Evolutionary conservation across 2,113 vertebrate genomes (phyloP).

Genomic region (Rhinolophus ferrumequinum): DNA sequence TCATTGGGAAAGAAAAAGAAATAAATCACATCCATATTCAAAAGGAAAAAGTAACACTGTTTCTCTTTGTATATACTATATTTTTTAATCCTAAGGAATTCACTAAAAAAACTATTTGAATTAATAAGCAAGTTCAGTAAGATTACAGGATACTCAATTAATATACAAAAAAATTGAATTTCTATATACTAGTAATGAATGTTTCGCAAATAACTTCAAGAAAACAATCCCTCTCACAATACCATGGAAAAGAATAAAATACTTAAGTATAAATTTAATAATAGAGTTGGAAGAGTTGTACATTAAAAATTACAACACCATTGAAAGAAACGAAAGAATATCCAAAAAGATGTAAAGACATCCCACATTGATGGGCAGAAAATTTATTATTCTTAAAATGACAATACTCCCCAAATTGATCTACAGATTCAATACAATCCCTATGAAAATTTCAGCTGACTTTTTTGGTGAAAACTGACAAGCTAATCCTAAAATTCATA

Average conservation of each 20-base stretch:
- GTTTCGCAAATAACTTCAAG: not conserved
- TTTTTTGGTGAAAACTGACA: not conserved
- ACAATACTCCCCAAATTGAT: not conserved
- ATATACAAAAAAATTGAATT: not conserved
- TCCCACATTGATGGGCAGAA: not conserved
- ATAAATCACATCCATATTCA: not conserved
- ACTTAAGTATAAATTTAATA: not conserved
- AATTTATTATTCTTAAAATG: not conserved
- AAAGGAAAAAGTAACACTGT: not conserved
- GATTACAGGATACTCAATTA: not conserved
- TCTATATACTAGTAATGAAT: not conserved
- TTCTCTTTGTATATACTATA: not conserved
- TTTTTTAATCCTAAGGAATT: slow-evolving; percentile 11
- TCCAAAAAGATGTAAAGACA: not conserved
- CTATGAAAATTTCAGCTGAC: not conserved
- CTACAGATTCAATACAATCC: not conserved
- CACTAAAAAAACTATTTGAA: not conserved
- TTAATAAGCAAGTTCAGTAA: not conserved
- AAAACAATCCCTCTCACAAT: not conserved
- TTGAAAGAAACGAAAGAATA: not conserved
- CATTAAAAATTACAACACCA: not conserved
- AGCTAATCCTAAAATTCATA: not conserved
- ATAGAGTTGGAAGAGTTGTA: not conserved
- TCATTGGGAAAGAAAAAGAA: not conserved
- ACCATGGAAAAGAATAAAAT: not conserved